phyloP scores from a whole-genome alignment of 2,797 vertebrate genomes.

The Gallinago solitaria region DNA sequence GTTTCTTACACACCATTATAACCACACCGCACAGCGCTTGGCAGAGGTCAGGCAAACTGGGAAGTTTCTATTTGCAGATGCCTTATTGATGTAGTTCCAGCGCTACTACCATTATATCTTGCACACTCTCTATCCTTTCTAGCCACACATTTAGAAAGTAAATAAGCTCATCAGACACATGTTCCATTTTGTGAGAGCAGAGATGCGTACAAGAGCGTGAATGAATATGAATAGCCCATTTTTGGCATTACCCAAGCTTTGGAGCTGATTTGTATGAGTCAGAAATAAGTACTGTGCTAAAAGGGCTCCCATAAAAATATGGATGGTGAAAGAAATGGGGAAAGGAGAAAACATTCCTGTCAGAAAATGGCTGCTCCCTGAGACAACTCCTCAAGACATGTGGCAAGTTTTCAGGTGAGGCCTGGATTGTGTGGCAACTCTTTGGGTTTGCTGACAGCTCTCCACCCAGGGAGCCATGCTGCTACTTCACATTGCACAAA shows the following conservation, averaged over 20 bases:
- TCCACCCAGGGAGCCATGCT: neutral
- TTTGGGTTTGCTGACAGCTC: neutral
- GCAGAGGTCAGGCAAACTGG: neutral
- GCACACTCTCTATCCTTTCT: constrained; percentile 23
- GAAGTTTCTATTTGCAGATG: constrained; percentile 29
- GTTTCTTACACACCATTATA: neutral
- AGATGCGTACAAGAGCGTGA: constrained; percentile 43
- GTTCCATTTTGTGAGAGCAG: constrained; percentile 43
- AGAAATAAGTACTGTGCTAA: constrained; percentile 57
- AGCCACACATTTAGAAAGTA: constrained; percentile 55
- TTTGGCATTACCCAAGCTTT: constrained; percentile 52
- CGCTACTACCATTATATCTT: neutral
- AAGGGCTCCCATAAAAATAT: constrained; percentile 39
- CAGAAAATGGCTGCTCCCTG: neutral
- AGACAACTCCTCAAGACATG: neutral
- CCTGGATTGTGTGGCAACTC: neutral
- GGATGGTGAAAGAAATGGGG: neutral
- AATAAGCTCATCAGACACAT: constrained; percentile 63
- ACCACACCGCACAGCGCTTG: neutral
- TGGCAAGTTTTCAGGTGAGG: neutral
- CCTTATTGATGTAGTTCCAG: constrained; percentile 37
- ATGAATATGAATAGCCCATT: constrained; percentile 65
- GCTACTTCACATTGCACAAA: neutral
- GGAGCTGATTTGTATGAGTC: constrained; percentile 60
- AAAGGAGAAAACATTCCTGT: neutral